Base-by-base conservation (phyloP, 1,140 invertebrate genomes). In the Microplitis demolitor region DNA sequence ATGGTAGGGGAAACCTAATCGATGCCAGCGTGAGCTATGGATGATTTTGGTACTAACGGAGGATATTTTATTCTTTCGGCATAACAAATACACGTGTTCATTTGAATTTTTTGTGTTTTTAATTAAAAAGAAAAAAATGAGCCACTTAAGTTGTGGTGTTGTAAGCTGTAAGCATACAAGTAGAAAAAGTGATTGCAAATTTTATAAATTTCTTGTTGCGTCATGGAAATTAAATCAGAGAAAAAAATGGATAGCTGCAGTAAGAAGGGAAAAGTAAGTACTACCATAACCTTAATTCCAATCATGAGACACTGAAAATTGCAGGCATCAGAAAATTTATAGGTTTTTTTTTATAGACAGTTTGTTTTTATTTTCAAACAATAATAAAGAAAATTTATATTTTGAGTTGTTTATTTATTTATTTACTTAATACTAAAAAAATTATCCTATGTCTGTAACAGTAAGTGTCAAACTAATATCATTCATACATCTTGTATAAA, bases 191-290 rank as follows among this genome's bases (percentile, higher is more conserved):
- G 39, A 67, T 4, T 73, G 64, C 35, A 67, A 68, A 73, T 76
- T 76, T 68, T 73, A 73, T 68, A 62, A 11, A 4, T 74, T 76
- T 71, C 68, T 68, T 39, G 45, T 11, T 68, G 68, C 63, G 11
- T 63, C 63, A 14, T 66, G 58, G 37, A 76, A 73, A 69, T 24
- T 69, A 50, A 53, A 73, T 11, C 64, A 73, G 35, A 64, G 72
- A 53, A 71, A 64, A 6, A 69, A 66, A 69, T 75, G 71, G 74
- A 75, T 73, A 66, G 71, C 67, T 14, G 74, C 74, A 60, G 71
- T 70, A 34, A 73, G 68, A 45, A 76, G 71, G 72, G 11, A 54
- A 67, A 73, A 73, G 74, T 76, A 71, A 76, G 63, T 73, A 66
- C 51, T 62, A 34, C 14, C 37, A 63, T 70, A 66, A 70, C 62